Percentiles rank a stretch among this genome's conserved stretches.
Conservation (phyloP, 1,140 invertebrate species). For the Trachymyrmex cornetzi region DNA sequence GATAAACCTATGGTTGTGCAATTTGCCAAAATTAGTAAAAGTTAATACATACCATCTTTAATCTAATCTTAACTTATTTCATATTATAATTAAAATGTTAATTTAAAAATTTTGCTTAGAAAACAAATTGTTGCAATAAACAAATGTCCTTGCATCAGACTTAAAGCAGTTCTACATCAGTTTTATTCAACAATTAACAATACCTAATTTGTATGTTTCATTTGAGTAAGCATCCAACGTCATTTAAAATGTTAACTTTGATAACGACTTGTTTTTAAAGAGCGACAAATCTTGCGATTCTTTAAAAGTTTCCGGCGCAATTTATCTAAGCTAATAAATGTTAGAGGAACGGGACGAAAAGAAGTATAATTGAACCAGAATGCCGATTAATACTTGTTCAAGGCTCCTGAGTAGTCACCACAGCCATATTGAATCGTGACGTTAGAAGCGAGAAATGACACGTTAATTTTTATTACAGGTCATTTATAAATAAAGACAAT, state of each 20-base stretch:
- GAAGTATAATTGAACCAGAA: too few relatives aligned
- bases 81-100: neutral
- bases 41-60: slow-evolving; percentile 51
- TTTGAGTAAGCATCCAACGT: neutral
- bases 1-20: slow-evolving; percentile 97
- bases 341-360: too few relatives aligned
- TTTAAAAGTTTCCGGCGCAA: neutral
- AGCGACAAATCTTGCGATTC: neutral
- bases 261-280: slow-evolving; percentile 2
- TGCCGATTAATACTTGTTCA: too few relatives aligned
- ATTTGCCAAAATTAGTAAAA: slow-evolving; percentile 90
- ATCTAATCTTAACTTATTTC: slow-evolving; percentile 28
- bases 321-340: slow-evolving; percentile 33
- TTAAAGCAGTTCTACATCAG: neutral
- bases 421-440: too few relatives aligned
- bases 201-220: slow-evolving; percentile 20
- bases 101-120: neutral
- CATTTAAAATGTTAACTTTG: slow-evolving; percentile 20
- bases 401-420: too few relatives aligned
- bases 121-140: neutral
- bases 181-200: slow-evolving; percentile 55
- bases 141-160: neutral
- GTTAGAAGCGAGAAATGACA: too few relatives aligned
- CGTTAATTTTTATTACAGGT: too few relatives aligned
- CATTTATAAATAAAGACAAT: too few relatives aligned